Evolutionary conservation across 2,888 invertebrate genomes (phyloP), one percentile per base, ranked within the genome.

Genomic region (Ennomos fuscantarius): DNA sequence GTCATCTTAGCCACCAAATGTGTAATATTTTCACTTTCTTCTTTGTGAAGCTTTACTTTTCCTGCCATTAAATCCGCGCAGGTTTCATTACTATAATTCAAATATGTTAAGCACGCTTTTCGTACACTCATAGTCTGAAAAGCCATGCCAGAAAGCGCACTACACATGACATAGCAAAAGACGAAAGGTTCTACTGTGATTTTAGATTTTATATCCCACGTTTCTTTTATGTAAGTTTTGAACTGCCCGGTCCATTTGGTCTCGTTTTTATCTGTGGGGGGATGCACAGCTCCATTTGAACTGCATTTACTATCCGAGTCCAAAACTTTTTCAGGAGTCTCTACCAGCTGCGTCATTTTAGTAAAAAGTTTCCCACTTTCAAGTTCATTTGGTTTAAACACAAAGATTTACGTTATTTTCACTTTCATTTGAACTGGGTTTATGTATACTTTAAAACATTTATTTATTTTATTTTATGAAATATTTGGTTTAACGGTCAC

Each of bases 101-200:
- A 78, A 69, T 94, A 93, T 43, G 93, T 93, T 61, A 93, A 84
- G 78, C 93, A 94, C 73, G 93, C 87, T 81, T 94, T 94, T 69
- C 94, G 94, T 71, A 93, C 85, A 69, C 93, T 92, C 63, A 94
- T 74, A 72, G 93, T 93, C 64, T 90, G 87, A 33, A 94, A 87
- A 8, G 94, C 94, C 41, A 94, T 80, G 33, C 95, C 95, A 0
- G 96, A 95, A 11, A 94, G 83, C 1, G 94, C 94, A 80, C 94
- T 94, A 44, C 95, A 95, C 73, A 95, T 83, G 44, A 95, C 87
- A 72, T 95, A 95, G 73, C 94, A 94, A 50, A 94, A 89, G 49
- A 95, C 87, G 68, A 95, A 94, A 8, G 95, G 95, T 79, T 95
- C 95, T 31, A 95, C 95, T n/a, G 95, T 95, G 35, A 92, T 70